Conservation (phyloP, 2,888 invertebrate species). For the Icerya purchasi region DNA sequence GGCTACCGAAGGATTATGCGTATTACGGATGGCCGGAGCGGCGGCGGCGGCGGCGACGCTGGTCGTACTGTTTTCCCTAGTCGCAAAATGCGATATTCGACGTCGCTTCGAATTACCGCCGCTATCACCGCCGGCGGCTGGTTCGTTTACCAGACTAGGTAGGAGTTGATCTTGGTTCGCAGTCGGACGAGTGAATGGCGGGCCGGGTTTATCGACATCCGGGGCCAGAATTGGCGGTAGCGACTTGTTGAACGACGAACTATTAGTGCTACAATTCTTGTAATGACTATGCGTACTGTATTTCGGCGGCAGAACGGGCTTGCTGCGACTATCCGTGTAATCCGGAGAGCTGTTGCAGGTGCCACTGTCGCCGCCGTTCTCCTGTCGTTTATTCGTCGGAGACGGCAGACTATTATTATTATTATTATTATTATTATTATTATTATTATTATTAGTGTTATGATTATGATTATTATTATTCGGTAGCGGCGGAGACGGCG, state of each 20-base stretch:
- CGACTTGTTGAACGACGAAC: neutral
- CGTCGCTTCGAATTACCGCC: slow-evolving; percentile 48
- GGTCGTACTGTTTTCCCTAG: neutral
- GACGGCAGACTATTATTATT: neutral
- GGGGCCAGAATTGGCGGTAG: neutral
- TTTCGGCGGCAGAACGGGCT: neutral
- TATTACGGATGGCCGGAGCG: neutral
- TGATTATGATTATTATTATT: neutral
- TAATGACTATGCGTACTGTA: neutral
- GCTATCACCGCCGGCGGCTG: slow-evolving; percentile 33
- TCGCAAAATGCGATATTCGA: slow-evolving; percentile 53
- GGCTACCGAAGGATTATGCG: neutral
- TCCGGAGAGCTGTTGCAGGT: neutral
- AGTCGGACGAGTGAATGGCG: neutral
- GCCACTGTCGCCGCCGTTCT: neutral
- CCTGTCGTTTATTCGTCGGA: neutral
- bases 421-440: neutral
- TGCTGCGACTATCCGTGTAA: neutral
- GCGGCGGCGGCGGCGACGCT: neutral
- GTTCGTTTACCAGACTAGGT: slow-evolving; percentile 32
- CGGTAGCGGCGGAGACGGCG: neutral
- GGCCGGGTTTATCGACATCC: neutral
- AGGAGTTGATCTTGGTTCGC: neutral
- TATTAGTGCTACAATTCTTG: no score
- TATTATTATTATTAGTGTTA: neutral